phyloP scores from a whole-genome alignment of 2,888 invertebrate genomes.

The Sclerodermus sp. region DNA sequence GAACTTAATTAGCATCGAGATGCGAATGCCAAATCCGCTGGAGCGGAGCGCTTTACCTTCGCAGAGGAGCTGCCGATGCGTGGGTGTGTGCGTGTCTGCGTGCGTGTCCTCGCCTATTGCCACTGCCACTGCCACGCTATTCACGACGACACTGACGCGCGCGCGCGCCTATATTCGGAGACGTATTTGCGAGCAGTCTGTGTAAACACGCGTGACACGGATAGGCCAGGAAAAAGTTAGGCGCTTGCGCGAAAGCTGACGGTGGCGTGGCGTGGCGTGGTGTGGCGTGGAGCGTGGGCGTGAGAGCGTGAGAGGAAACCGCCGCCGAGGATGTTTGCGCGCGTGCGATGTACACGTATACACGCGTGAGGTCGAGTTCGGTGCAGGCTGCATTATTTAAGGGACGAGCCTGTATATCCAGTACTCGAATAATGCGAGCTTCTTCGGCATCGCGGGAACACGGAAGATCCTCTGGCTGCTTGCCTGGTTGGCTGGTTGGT shows the following conservation, averaged over 20 bases:
- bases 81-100: no score
- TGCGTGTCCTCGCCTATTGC: no score
- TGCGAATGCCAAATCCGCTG: conserved; percentile 25
- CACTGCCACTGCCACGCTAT: no score
- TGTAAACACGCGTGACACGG: not conserved
- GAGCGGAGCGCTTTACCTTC: conserved; percentile 9
- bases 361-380: conserved; percentile 19
- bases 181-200: not conserved
- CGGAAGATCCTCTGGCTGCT: no score
- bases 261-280: no score
- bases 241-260: no score
- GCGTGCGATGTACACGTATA: not conserved
- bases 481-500: no score
- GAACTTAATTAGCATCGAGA: conserved; percentile 24
- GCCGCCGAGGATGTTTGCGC: not conserved
- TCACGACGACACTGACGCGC: not conserved
- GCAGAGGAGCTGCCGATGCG: not conserved
- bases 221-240: no score
- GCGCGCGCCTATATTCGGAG: not conserved
- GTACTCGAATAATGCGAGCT: conserved; percentile 15
- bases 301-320: no score
- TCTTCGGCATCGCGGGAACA: not conserved
- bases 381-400: conserved; percentile 24
- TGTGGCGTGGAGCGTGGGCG: no score
- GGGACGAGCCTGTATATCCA: conserved; percentile 8